Conservation (phyloP, 2,888 invertebrate genomes). For the Phania funesta region DNA sequence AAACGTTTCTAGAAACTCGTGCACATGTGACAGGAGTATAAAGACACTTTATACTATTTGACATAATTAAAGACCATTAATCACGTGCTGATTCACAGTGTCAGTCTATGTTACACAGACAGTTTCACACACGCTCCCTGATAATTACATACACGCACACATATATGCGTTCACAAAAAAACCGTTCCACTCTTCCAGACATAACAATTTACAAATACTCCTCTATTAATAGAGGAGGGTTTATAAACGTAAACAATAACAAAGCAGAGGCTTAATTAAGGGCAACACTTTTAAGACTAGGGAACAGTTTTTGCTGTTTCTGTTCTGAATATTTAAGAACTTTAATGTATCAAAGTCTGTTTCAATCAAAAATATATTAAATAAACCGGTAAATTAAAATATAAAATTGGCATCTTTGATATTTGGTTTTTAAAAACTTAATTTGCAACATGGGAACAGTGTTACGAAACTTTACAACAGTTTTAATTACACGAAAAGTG, state of each 20-base stretch:
- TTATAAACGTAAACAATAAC: not conserved
- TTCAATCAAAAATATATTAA: too few relatives aligned
- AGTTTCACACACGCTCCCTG: not conserved
- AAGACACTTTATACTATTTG: conserved; percentile 72
- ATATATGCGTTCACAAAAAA: not conserved
- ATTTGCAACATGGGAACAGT: too few relatives aligned
- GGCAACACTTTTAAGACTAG: not conserved
- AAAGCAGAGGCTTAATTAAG: conserved; percentile 12
- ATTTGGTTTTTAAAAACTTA: too few relatives aligned
- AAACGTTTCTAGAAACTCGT: not conserved
- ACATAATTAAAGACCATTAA: conserved; percentile 81
- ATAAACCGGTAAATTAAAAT: too few relatives aligned
- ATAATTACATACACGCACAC: not conserved
- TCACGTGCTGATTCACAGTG: conserved; percentile 79
- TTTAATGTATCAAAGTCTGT: too few relatives aligned
- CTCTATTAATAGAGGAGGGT: not conserved
- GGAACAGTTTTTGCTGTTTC: not conserved
- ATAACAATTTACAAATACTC: not conserved
- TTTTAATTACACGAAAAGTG: too few relatives aligned
- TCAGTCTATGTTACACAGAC: conserved; percentile 58
- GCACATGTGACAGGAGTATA: conserved; percentile 50
- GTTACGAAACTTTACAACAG: too few relatives aligned
- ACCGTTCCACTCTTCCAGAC: not conserved
- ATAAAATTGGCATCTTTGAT: too few relatives aligned
- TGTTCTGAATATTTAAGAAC: too few relatives aligned